Percentiles rank a stretch among this genome's conserved stretches.
These are phyloP conservation scores for Gasterosteus aculeatus DNA, from an alignment of 2,113 vertebrate genomes.

Conservation along the genomic window DNA sequence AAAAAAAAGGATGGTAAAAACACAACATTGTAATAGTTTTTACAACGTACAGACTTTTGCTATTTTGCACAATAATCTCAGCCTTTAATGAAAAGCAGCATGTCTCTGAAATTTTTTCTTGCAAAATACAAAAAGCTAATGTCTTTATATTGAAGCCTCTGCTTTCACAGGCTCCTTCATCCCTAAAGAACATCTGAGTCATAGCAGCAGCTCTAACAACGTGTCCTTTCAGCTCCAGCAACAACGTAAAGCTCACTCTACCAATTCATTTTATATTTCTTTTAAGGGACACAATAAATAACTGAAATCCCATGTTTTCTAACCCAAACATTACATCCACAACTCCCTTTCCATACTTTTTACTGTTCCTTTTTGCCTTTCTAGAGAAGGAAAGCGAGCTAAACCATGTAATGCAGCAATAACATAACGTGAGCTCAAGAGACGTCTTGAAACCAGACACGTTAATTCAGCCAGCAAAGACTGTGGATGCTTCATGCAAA, in stretches of 20 bases:
- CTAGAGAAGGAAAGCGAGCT: neutral
- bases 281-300: neutral
- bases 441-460: neutral
- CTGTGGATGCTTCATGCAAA: neutral
- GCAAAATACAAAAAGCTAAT: neutral
- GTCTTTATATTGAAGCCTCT: neutral
- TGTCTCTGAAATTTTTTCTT: neutral
- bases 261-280: constrained; percentile 8
- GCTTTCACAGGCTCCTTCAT: constrained; percentile 16
- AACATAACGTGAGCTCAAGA: neutral
- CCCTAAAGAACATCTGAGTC: constrained; percentile 37
- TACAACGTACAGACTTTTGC: neutral
- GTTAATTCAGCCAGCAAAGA: neutral
- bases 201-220: constrained; percentile 25
- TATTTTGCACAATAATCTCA: neutral
- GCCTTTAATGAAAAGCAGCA: neutral
- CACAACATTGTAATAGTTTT: neutral
- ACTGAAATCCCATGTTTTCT: constrained; percentile 19
- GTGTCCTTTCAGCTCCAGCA: constrained; percentile 24
- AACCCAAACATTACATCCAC: constrained; percentile 6
- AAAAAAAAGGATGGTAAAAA: neutral
- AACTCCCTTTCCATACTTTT: neutral
- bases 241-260: neutral
- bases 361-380: neutral
- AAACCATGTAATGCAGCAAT: neutral